Conservation (phyloP, 2,888 invertebrate genomes). For the Acronicta psi region DNA sequence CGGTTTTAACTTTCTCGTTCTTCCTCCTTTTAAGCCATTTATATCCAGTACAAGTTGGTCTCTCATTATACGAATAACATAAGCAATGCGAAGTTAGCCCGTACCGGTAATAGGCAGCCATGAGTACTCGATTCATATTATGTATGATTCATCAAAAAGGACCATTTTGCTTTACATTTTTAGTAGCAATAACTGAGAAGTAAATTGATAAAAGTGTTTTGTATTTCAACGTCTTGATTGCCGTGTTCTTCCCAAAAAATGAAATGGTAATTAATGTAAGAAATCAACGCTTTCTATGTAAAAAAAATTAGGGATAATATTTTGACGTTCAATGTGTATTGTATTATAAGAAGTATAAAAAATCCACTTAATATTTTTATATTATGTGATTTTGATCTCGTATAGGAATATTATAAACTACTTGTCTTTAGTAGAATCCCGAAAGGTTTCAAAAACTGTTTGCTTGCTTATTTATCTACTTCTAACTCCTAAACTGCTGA, state of each 20-base stretch:
- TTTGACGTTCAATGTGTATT: slow-evolving; percentile 25
- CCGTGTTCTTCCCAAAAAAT: background rate
- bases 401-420: slow-evolving; percentile 34
- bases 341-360: slow-evolving; percentile 38
- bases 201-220: no score
- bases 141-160: no score
- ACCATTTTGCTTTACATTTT: no score
- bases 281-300: background rate
- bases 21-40: no score
- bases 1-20: no score
- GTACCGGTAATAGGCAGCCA: no score
- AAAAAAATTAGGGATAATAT: slow-evolving; percentile 10
- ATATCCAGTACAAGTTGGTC: no score
- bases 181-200: no score
- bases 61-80: no score
- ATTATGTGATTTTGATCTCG: slow-evolving; percentile 63
- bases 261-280: background rate
- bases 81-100: no score
- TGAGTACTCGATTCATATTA: no score
- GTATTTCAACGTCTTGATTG: no score
- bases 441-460: background rate
- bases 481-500: slow-evolving; percentile 30
- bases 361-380: slow-evolving; percentile 65
- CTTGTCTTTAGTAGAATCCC: slow-evolving; percentile 18
- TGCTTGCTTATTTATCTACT: slow-evolving; percentile 18